A percentile compares a stretch with the other conserved stretches of the same genome.
These are phyloP conservation scores for Rhincodon typus DNA, from an alignment of 2,797 vertebrate species.

Conservation along the genomic window DNA sequence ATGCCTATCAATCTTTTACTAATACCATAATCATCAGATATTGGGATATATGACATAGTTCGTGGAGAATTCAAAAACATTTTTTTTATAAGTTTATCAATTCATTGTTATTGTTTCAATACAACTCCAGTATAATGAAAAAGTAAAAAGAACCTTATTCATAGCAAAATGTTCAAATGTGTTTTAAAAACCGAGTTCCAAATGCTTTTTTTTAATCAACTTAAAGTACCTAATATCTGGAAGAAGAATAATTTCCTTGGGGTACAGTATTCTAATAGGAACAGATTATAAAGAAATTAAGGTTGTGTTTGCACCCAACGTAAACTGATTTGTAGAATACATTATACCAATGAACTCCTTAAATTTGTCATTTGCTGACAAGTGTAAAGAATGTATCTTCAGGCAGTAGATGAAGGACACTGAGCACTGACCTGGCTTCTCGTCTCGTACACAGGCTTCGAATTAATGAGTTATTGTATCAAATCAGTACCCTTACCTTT, in stretches of 20 bases:
- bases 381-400: background rate
- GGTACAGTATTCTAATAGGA: background rate
- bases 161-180: background rate
- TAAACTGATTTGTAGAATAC: background rate
- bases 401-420: background rate
- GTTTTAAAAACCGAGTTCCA: background rate
- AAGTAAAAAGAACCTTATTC: background rate
- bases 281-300: background rate
- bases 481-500: background rate
- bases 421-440: background rate
- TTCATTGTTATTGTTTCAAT: background rate
- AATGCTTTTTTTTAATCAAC: background rate
- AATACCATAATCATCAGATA: background rate
- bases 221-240: background rate
- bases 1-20: background rate
- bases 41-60: background rate
- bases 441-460: background rate
- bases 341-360: background rate
- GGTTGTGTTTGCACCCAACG: background rate
- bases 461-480: conserved; percentile 15
- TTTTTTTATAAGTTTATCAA: background rate
- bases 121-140: background rate
- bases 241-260: background rate
- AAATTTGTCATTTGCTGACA: background rate
- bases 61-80: background rate